Evolutionary conservation across 2,113 vertebrate genomes (phyloP).

Genomic region (Castor canadensis): DNA sequence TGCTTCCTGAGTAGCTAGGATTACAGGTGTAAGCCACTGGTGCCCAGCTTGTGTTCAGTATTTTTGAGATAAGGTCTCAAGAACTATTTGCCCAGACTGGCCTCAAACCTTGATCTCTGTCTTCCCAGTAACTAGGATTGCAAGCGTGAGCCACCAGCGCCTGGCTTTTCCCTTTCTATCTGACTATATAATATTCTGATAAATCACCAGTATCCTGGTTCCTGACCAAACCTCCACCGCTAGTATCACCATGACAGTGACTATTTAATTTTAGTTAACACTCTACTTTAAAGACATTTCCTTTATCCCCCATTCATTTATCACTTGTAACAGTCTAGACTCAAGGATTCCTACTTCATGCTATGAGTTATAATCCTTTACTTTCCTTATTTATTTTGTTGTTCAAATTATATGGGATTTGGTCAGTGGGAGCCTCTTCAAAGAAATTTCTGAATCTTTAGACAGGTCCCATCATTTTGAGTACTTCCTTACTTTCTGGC

Average conservation of each 20-base stretch:
- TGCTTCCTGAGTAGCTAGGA: no score
- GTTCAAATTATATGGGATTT: neutral
- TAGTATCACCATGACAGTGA: neutral
- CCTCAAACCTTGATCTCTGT: no score
- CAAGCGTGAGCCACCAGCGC: no score
- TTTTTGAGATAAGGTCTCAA: no score
- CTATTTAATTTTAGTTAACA: neutral
- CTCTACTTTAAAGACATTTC: neutral
- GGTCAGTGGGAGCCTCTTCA: neutral
- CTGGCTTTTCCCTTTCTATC: constrained; percentile 10
- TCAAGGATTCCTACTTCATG: neutral
- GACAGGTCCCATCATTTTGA: neutral
- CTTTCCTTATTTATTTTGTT: neutral
- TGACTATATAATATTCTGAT: neutral
- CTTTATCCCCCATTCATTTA: neutral
- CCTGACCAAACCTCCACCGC: constrained; percentile 13
- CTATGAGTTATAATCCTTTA: neutral
- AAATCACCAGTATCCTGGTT: neutral
- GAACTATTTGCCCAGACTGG: no score
- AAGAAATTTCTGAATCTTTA: neutral
- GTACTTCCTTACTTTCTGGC: constrained; percentile 3
- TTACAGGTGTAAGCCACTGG: no score
- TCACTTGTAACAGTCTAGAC: neutral
- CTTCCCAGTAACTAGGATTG: no score
- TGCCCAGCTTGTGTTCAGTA: no score